Base-by-base conservation (phyloP, 2,113 vertebrate genomes). In the Charadrius vociferus region DNA sequence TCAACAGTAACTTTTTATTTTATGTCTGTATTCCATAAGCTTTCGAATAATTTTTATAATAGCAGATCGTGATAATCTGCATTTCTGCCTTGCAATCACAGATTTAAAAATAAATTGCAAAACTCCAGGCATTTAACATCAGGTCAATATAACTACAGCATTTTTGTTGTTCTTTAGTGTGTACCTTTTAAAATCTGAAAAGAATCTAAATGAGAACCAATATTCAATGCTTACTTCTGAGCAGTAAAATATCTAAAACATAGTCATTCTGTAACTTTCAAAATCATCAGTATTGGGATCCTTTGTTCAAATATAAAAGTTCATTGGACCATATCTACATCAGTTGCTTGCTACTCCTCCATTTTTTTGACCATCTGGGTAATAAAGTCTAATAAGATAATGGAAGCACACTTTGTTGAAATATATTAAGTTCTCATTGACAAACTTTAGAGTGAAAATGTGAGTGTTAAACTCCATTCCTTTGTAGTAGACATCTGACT, bases 381-480 rank as follows among this genome's bases (percentile, higher is more conserved):
- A 82, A 86, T 73, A 65, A 92, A 91, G 13, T 72, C 53, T 75
- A 87, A 81, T 87, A 53, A 77, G 52, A 79, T 79, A 91, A 95
- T 45, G 47, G 32, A 72, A 75, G 58, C 45, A 72, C 34, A 27
- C 56, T 66, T 62, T 8, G 24, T 81, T 52, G 73, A 79, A 93
- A 68, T 16, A 56, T 89, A 92, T 67, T 79, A 89, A 95, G 50
- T 84, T 94, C 43, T 81, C 49, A 47, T 34, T 80, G 78, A 56
- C 49, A 86, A 94, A 95, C 80, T 95, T 95, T 11, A 77, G 66
- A 86, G 75, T 75, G 70, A 85, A 93, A 80, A 90, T 77, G 50
- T 71, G 88, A 77, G 22, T 41, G 52, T 91, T 92, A 73, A 88
- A 79, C 11, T 90, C 70, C 16, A 27, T 81, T 85, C 71, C 67